Evolutionary conservation across 23 tunicate genomes (phyloP), one percentile per base, ranked within the genome.

Genomic region (Botrylloides violaceus): DNA sequence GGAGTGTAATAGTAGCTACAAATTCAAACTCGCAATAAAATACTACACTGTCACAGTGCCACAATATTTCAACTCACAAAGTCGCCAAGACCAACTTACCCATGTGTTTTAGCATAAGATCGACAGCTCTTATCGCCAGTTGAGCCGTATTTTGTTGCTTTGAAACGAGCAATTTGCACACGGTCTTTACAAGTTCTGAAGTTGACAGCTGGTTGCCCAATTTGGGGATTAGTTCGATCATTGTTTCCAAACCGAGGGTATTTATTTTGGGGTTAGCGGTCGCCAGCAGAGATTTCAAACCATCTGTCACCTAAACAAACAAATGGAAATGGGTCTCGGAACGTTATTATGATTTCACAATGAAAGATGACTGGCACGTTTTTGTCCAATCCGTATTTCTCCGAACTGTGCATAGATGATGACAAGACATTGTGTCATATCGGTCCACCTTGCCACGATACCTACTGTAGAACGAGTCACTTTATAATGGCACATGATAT

Each of bases 201-300:
- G 77, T 30, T 26, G 70, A 29, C 21, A 83, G 49, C 26, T 31
- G 26, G 32, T 76, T 70, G 39, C 83, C 81, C n/a, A 83, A 65
- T 24, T 64, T 32, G 3, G 28, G 32, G 36, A 90, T 55, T 6
- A 90, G 55, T 25, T 74, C 26, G 27, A 36, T 32, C 71, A 61
- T 29, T 26, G 21, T 64, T 36, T 75, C 56, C 56, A 75, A 37
- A 21, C 64, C 71, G 1, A 75, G 56, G 19, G 57, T 7, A 39
- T 90, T 90, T 36, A 80, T 2, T 48, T 90, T 90, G 36, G 90
- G 76, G 66, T 90, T 86, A 28, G 90, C 66, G 20, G 97, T 90
- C 36, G 83, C 63, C 12, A 90, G 72, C 63, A 83, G 48, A 18
- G 90, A 55, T 12, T 35, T 56, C 70, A 61, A 90, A 4, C 79